Evolutionary conservation across 2,888 invertebrate genomes (phyloP), one percentile per base, ranked within the genome.

Genomic region (Cephus rjabovi): DNA sequence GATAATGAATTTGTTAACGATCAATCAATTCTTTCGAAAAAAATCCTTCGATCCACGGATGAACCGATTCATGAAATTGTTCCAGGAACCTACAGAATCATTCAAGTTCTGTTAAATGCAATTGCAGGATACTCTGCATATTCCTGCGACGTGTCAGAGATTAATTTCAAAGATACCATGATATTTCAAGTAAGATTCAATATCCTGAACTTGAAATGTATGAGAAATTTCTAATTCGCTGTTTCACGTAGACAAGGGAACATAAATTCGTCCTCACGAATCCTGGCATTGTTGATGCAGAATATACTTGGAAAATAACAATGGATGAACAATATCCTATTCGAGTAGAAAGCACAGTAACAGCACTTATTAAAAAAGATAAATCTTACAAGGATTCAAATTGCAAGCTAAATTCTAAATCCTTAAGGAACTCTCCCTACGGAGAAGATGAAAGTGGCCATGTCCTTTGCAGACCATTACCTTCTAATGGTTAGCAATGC

Each of bases 101-200:
- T 95, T 79, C 87, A 92, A 23, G 85, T 95, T 4, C 86, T 93
- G 9, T 91, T 94, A 81, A 93, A 93, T 4, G 93, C 92, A 3
- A 88, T 90, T 30, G 93, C 93, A 1, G 93, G 93, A 83, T 94
- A 93, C 82, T 92, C 93, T 0, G 92, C 92, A 83, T 95, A 93
- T 82, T 80, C 81, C 1, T 93, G 93, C 81, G 85, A 89, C 3
- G 86, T 93, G n/a, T 82, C 89, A 4, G 91, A 93, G 74, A 92
- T 93, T 33, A 75, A 85, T 74, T 92, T 95, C 79, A 89, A 89
- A 4, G 94, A 95, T 82, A 94, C 94, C 0, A 93, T 93, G 82
- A 93, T 95, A 86, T 94, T 92, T 78, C 92, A 93, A 89, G 93
- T 93, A 73, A 73, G 11, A 73, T 11, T n/a, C 15, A 33, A 73